Evolutionary conservation across 2,888 invertebrate genomes (phyloP).

Genomic region (Drosophila peninsularis): DNA sequence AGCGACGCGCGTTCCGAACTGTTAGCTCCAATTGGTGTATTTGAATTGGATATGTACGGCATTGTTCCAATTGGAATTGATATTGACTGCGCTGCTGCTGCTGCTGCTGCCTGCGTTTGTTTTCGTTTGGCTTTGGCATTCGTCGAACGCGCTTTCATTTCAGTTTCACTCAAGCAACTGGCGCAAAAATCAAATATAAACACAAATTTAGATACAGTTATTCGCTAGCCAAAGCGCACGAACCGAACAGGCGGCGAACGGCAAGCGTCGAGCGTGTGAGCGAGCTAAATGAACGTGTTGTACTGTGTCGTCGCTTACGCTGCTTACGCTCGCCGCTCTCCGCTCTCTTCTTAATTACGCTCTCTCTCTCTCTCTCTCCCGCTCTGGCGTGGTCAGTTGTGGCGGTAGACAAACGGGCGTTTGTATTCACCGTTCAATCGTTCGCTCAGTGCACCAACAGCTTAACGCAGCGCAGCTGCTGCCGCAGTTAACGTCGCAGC

Average conservation of each 20-base stretch:
- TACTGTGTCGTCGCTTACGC: constrained; percentile 5
- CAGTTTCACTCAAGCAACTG: constrained; percentile 77
- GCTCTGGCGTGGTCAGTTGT: constrained; percentile 41
- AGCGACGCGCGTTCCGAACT: constrained; percentile 28
- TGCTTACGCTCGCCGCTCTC: constrained; percentile 5
- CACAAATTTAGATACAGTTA: constrained; percentile 75
- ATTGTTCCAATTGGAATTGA: constrained; percentile 47
- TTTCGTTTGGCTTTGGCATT: constrained; percentile 52
- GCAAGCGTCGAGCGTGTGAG: constrained; percentile 5
- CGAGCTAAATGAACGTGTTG: constrained; percentile 12
- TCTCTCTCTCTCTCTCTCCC: constrained; percentile 5
- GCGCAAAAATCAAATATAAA: constrained; percentile 77
- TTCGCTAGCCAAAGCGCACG: constrained; percentile 30
- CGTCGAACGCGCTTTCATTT: constrained; percentile 74
- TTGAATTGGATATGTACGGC: constrained; percentile 30
- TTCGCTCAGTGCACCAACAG: constrained; percentile 22
- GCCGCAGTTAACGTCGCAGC: not conserved
- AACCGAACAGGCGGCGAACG: constrained; percentile 6
- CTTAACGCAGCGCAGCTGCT: not conserved
- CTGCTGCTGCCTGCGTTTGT: constrained; percentile 21
- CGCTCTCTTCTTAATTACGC: not conserved
- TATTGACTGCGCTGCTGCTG: constrained; percentile 37
- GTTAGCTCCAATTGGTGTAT: constrained; percentile 22
- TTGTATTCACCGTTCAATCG: constrained; percentile 19
- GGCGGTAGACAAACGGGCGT: constrained; percentile 61